A percentile compares a stretch with the other conserved stretches of the same genome.
These are phyloP conservation scores for Brachionus plicatilis DNA, from an alignment of 1,140 invertebrate species.

Conservation along the genomic window DNA sequence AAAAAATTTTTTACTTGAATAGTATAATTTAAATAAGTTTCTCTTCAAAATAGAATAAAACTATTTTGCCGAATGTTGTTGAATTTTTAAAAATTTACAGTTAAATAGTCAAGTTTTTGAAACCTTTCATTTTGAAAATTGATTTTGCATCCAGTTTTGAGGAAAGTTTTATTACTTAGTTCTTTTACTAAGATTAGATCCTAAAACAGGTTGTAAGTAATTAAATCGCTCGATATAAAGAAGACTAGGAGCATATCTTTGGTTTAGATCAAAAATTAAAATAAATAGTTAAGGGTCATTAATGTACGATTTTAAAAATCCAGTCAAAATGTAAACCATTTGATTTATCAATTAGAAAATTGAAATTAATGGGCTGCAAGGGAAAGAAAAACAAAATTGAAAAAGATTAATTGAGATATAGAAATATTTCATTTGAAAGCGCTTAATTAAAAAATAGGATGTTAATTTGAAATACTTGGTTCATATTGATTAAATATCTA, in stretches of 20 bases:
- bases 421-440: neutral
- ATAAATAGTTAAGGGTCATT: neutral
- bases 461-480: neutral
- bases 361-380: neutral
- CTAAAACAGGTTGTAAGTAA: neutral
- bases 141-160: no score
- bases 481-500: neutral
- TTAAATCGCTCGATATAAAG: neutral
- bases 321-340: neutral
- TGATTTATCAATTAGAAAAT: neutral
- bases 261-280: neutral
- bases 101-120: neutral
- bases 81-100: neutral
- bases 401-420: slow-evolving; percentile 2
- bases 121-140: neutral
- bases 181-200: no score
- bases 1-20: no score
- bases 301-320: neutral
- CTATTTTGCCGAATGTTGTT: neutral
- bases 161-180: no score
- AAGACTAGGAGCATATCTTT: neutral
- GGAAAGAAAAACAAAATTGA: neutral
- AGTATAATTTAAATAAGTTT: no score
- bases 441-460: neutral
- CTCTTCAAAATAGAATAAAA: no score